Conservation (phyloP, 2,113 vertebrate genomes). For the Perca schrenkii region DNA sequence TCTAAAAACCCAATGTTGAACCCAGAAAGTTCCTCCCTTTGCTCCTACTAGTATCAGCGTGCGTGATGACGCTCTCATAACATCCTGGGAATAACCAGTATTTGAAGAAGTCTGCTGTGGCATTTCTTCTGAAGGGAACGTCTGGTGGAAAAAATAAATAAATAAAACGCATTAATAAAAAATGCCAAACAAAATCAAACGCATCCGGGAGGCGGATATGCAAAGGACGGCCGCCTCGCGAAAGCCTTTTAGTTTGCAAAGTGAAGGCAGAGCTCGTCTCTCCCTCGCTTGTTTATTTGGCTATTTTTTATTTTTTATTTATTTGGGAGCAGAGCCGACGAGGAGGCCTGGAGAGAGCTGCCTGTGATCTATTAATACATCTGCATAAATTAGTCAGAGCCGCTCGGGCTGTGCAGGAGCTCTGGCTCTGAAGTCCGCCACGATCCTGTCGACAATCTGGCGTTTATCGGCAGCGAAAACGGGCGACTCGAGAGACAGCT, state of each 20-base stretch:
- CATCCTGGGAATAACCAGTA: not conserved
- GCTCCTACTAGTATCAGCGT: not conserved
- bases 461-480: not conserved
- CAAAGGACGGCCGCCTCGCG: constrained; percentile 8
- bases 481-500: not conserved
- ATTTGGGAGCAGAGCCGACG: constrained; percentile 3
- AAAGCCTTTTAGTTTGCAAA: constrained; percentile 38
- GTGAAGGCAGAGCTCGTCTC: constrained; percentile 33
- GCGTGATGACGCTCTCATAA: not conserved
- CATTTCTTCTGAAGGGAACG: constrained; percentile 3
- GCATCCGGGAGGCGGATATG: constrained; percentile 26
- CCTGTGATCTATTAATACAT: constrained; percentile 74
- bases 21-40: too few relatives aligned
- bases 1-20: too few relatives aligned
- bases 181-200: constrained; percentile 46
- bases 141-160: constrained; percentile 29
- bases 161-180: constrained; percentile 34
- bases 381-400: constrained; percentile 67
- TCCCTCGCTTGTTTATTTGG: constrained; percentile 52
- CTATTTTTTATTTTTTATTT: constrained; percentile 32
- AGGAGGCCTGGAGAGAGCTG: constrained; percentile 55
- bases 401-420: constrained; percentile 52
- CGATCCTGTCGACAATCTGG: constrained; percentile 54
- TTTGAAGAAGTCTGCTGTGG: constrained; percentile 21
- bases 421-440: constrained; percentile 41